phyloP scores from a whole-genome alignment of 2,888 invertebrate genomes.

The Pardosa pseudoannulata region DNA sequence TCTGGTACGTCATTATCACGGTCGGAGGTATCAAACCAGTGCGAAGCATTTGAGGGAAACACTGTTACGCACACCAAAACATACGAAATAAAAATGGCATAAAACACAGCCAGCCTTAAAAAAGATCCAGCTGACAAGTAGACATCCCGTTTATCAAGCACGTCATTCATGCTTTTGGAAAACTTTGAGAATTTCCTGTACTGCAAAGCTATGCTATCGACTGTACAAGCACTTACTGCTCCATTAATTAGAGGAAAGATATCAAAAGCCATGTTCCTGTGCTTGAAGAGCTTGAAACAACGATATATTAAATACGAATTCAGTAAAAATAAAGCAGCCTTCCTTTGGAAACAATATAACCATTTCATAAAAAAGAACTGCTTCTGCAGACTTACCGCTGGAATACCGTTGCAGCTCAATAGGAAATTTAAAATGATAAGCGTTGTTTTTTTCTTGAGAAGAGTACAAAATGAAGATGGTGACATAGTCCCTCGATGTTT shows the following conservation, averaged over 20 bases:
- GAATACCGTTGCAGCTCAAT: slow-evolving; percentile 42
- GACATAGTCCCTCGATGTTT: too few relatives aligned
- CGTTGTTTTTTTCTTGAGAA: not conserved
- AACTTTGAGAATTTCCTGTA: slow-evolving; percentile 35
- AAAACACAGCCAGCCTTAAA: slow-evolving; percentile 3
- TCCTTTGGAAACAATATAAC: not conserved
- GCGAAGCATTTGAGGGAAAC: slow-evolving; percentile 39
- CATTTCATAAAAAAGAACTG: not conserved
- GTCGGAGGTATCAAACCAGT: slow-evolving; percentile 39
- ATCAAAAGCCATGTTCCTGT: slow-evolving; percentile 37
- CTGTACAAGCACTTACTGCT: slow-evolving; percentile 43
- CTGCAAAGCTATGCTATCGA: slow-evolving; percentile 35
- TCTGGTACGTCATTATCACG: not conserved
- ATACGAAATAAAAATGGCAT: slow-evolving; percentile 15
- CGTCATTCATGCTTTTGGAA: not conserved
- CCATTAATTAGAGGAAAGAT: slow-evolving; percentile 52
- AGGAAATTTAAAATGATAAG: not conserved
- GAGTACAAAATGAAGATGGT: not conserved
- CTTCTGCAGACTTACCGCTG: not conserved
- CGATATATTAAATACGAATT: slow-evolving; percentile 49
- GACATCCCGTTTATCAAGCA: not conserved
- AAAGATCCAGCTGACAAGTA: not conserved
- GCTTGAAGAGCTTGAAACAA: slow-evolving; percentile 25
- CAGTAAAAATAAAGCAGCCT: slow-evolving; percentile 6
- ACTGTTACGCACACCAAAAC: slow-evolving; percentile 23